phyloP scores from a whole-genome alignment of 2,113 vertebrate genomes.

The Plecturocebus donacophilus region DNA sequence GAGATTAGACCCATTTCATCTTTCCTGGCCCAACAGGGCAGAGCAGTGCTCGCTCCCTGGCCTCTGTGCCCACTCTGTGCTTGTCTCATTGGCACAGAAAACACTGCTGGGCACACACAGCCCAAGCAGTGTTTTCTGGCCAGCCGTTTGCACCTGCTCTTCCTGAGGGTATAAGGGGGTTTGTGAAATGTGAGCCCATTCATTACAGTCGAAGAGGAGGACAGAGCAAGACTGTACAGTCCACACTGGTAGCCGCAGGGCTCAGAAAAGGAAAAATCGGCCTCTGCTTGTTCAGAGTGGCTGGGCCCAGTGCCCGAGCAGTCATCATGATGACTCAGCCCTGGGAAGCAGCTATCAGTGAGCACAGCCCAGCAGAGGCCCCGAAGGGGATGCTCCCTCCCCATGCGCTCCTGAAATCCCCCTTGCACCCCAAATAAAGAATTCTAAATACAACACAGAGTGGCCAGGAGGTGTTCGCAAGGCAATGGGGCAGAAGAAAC shows the following conservation, averaged over 20 bases:
- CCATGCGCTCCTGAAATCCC: accelerated
- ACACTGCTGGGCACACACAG: not conserved
- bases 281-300: not conserved
- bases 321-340: accelerated
- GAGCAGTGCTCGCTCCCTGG: accelerated
- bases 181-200: not conserved
- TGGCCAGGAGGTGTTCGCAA: accelerated
- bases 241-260: accelerated
- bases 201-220: not conserved
- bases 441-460: accelerated
- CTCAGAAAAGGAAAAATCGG: not conserved
- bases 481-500: accelerated
- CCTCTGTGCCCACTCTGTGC: not conserved
- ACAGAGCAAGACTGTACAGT: not conserved
- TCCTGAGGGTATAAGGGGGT: not conserved
- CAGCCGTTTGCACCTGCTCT: not conserved
- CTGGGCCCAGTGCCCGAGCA: accelerated
- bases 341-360: no score
- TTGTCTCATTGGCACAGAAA: not conserved
- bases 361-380: not conserved
- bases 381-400: accelerated
- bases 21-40: not conserved
- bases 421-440: not conserved
- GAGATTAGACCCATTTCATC: not conserved
- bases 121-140: not conserved